Evolutionary conservation across 1,140 invertebrate genomes (phyloP), one percentile per base, ranked within the genome.

Genomic region (Orius insidiosus): DNA sequence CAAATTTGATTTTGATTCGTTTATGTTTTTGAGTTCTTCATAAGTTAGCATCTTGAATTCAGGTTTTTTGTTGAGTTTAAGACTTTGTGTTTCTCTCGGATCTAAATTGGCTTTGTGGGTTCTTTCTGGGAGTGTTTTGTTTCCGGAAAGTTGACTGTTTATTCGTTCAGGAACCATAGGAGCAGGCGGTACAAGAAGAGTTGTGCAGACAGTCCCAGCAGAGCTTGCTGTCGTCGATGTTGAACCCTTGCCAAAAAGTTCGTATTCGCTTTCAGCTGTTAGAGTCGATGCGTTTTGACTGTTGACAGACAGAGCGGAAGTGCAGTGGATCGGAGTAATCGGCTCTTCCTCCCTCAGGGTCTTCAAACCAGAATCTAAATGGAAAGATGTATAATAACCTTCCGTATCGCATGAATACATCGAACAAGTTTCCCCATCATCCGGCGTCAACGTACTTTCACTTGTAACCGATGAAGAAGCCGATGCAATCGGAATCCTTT

Each of bases 371-470:
- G 86, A 92, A 62, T 96, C 92, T 68, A 90, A 79, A 60, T 95
- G 88, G 67, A 96, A 95, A 8, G 88, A 94, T 0, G 92, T 96
- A 61, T 94, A 96, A 61, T 95, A 96, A 8, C 92, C 90, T 63
- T 95, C 92, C 9, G 89, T 92, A 59, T 96, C 92, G 56, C 89
- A 88, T 4, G 88, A 93, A 63, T 92, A 94, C 37, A 88, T 85
- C 0, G 88, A 93, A 56, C 83, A 87, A 3, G 81, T 88, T 62
- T 92, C 88, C 33, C 83, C 78, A 57, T 93, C 87, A 60, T 87
- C 82, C 1, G 83, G 84, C 2, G 84, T 87, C 30, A 85, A 65
- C 6, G 83, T 86, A 13, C 83, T 82, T 65, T 86, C 85, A 52
- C 81, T 85, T 1, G 82, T 84, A 2, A 83, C 75, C 37, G 81